Base-by-base conservation (phyloP, 2,113 vertebrate species). In the Elephantulus edwardii region DNA sequence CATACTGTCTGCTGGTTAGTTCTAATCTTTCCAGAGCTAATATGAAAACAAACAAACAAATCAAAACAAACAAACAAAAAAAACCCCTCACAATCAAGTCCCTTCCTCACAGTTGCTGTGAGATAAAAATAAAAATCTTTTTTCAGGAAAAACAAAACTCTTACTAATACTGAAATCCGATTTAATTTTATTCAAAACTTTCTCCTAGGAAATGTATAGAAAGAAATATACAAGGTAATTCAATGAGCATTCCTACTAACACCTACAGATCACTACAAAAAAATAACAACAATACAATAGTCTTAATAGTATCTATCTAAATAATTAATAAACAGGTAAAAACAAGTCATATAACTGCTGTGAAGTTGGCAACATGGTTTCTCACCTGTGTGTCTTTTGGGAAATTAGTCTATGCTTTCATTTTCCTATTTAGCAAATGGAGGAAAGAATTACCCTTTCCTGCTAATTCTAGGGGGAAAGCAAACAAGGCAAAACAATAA, bases 111-210 rank as follows among this genome's bases (percentile, higher is more conserved):
- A 50, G 20, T 42, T 71, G 87, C 19, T 28, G 35, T 64, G 82
- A 62, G 38, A 74, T 64, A 62, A 84, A 91, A 92, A 89, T 87
- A 62, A 71, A 89, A 81, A 84, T 16, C 38, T 4, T 86, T 84
- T 68, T 89, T 72, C 54, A 87, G 44, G 28, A 85, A 90, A 89
- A 79, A 1, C 17, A 38, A 58, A 76, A 75, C 58, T 75, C n/a
- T 79, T 58, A 35, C 17, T 40, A n/a, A 85, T 85, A 83, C 7
- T 82, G 3, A 85, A 56, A 81, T 58, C 28, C 60, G 22, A 86
- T 14, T 89, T 81, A 74, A 66, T 82, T 94, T 83, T 91, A 68
- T 82, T 79, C 14, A 85, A 5, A 56, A 42, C 3, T 44, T 75
- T 33, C 28, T 85, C 35, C 44, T 90, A 33, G 26, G 71, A 81